A percentile compares a stretch with the other conserved stretches of the same genome.
phyloP scores from a whole-genome alignment of 2,113 vertebrate species.

The Panthera uncia region DNA sequence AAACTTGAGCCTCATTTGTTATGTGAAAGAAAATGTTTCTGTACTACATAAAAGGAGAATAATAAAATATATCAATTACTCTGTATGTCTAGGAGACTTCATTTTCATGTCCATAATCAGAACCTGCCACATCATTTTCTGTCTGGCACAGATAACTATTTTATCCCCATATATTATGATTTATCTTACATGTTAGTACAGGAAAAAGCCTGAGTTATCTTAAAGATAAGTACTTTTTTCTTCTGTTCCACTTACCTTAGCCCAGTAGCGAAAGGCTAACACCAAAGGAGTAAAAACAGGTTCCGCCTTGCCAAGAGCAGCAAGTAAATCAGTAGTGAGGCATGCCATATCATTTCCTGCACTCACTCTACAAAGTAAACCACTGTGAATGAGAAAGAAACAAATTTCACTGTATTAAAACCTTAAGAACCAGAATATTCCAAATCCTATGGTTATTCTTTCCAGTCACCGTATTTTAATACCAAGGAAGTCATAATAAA shows the following conservation, averaged over 20 bases:
- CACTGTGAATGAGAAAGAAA: constrained; percentile 85
- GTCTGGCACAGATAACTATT: background rate
- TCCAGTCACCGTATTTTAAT: constrained; percentile 29
- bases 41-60: background rate
- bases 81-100: background rate
- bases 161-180: background rate
- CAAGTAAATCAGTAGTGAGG: constrained; percentile 97
- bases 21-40: background rate
- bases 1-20: background rate
- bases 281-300: constrained; percentile 95
- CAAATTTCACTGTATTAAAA: constrained; percentile 22
- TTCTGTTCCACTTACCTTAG: constrained; percentile 88
- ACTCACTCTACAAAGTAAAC: constrained; percentile 96
- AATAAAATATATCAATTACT: background rate
- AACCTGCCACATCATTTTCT: background rate
- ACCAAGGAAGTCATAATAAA: background rate
- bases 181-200: background rate
- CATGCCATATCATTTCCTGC: constrained; percentile 97
- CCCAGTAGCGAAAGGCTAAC: constrained; percentile 98
- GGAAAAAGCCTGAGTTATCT: constrained; percentile 29
- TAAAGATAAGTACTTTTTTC: background rate
- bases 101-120: constrained; percentile 23
- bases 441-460: constrained; percentile 45
- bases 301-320: constrained; percentile 93
- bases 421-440: constrained; percentile 22